Conservation (phyloP, 1,140 invertebrate genomes). For the Nymphalis io region DNA sequence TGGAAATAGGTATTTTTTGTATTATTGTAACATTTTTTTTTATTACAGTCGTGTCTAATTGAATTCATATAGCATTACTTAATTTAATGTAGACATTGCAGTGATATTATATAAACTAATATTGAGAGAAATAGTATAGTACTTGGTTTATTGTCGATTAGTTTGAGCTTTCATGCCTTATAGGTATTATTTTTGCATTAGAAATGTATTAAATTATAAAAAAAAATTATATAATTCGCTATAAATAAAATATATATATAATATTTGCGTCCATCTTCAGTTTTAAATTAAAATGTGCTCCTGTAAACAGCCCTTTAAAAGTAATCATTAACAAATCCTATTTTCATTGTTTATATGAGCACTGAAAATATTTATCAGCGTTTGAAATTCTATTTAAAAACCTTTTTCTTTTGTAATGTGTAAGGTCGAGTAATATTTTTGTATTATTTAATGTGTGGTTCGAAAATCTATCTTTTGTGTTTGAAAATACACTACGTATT, state of each 20-base stretch:
- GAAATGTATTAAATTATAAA: not conserved
- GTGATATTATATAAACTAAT: conserved; percentile 16
- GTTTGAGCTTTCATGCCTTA: conserved; percentile 21
- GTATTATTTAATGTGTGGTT: not conserved
- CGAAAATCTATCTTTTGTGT: not conserved
- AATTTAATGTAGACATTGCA: conserved; percentile 7
- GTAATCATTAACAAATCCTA: too few species aligned
- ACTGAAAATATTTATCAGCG: conserved; percentile 1
- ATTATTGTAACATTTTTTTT: too few species aligned
- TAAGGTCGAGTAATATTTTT: conserved; percentile 18
- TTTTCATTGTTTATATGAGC: not conserved
- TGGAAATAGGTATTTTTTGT: too few species aligned
- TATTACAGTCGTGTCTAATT: not conserved
- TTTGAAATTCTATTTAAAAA: conserved; percentile 1
- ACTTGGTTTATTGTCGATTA: conserved; percentile 10
- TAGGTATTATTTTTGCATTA: conserved; percentile 6
- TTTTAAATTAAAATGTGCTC: not conserved
- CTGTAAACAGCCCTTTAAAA: not conserved
- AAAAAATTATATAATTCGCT: not conserved
- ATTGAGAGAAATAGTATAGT: conserved; percentile 29
- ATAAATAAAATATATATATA: not conserved
- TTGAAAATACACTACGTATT: conserved; percentile 16
- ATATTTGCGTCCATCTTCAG: conserved; percentile 5
- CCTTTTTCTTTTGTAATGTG: conserved; percentile 4
- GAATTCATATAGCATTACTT: not conserved